phyloP scores from a whole-genome alignment of 2,113 vertebrate genomes.

The Leucosticte australis region DNA sequence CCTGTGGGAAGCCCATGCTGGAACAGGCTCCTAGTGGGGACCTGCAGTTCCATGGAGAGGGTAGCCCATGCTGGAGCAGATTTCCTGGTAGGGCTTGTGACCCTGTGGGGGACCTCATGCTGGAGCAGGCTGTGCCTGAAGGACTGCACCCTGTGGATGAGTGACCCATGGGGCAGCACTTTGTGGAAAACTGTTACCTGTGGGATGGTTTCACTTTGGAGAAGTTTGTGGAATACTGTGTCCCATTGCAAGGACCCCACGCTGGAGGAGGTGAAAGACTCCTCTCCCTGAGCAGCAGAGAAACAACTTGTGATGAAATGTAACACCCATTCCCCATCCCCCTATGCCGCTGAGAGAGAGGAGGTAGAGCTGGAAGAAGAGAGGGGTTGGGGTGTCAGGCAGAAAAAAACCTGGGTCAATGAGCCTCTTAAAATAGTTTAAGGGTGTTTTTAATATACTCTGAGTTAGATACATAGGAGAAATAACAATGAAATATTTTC shows the following conservation, averaged over 20 bases:
- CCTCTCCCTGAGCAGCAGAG: neutral
- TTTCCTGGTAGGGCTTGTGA: neutral
- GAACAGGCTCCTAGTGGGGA: neutral
- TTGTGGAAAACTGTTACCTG: neutral
- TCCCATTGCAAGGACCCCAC: accelerated
- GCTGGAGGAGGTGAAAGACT: neutral
- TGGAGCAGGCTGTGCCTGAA: neutral
- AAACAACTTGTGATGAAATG: neutral
- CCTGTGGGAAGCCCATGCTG: neutral
- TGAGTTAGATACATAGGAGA: neutral
- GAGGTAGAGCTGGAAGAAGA: neutral
- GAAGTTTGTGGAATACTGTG: neutral
- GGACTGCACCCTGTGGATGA: neutral
- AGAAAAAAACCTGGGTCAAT: neutral
- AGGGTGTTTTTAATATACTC: neutral
- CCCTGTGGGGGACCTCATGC: accelerated
- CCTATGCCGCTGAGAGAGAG: neutral
- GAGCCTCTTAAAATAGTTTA: neutral
- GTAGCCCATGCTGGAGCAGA: neutral
- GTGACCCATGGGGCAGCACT: neutral
- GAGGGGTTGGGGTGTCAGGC: neutral
- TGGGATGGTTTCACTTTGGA: neutral
- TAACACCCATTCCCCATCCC: neutral
- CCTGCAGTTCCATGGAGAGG: neutral
- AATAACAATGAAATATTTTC: neutral